These are phyloP conservation scores for Stegastes partitus DNA, from an alignment of 2,113 vertebrate genomes.

Conservation along the genomic window DNA sequence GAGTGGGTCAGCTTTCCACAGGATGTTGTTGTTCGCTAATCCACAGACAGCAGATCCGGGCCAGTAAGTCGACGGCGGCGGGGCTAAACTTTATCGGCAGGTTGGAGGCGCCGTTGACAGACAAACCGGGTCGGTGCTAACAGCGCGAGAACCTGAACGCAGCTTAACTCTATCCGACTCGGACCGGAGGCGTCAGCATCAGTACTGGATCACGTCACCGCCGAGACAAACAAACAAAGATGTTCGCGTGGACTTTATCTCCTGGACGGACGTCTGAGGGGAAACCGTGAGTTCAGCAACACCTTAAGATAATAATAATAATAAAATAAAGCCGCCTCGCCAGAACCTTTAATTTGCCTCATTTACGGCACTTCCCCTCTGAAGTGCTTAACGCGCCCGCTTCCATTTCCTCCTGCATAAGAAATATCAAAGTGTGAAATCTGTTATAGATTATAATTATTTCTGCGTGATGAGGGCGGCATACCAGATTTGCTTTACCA, in stretches of 20 bases:
- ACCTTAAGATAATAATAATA: constrained; percentile 24
- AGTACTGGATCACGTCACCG: not conserved
- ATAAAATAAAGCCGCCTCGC: no score
- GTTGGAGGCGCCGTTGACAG: not conserved
- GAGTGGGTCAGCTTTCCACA: not conserved
- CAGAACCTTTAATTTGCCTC: constrained; percentile 35
- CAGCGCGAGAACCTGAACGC: not conserved
- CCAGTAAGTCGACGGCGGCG: not conserved
- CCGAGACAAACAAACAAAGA: not conserved
- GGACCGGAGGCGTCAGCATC: no score
- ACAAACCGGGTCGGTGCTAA: not conserved
- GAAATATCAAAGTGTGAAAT: constrained; percentile 65
- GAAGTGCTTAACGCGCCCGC: constrained; percentile 37
- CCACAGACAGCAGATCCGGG: not conserved
- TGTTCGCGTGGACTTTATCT: not conserved
- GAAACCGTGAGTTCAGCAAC: not conserved
- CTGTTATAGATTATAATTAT: constrained; percentile 69
- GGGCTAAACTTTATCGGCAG: not conserved
- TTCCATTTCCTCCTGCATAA: constrained; percentile 49
- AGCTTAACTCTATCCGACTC: not conserved
- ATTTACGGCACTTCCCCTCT: constrained; percentile 44
- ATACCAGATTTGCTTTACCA: constrained; percentile 22
- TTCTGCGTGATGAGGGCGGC: constrained; percentile 46
- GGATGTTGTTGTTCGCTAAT: not conserved
- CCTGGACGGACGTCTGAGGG: not conserved